Percentiles rank a stretch among this genome's conserved stretches.
Evolutionary conservation across 1,140 invertebrate genomes (phyloP).

Genomic region (Diuraphis noxia): DNA sequence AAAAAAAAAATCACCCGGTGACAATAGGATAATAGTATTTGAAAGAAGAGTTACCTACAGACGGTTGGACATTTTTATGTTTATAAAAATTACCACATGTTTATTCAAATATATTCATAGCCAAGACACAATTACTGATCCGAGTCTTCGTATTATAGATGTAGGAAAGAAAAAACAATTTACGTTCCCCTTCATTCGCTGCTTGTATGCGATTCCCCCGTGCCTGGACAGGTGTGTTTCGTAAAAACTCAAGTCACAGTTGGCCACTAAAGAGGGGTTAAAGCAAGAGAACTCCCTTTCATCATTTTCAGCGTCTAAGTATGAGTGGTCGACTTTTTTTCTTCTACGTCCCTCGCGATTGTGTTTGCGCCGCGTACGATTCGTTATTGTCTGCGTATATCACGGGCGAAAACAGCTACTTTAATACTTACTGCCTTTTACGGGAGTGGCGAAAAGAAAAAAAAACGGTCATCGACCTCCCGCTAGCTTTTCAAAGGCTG

Average conservation of each 20-base stretch:
- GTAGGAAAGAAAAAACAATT: constrained; percentile 28
- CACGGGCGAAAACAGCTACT: neutral
- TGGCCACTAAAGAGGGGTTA: constrained; percentile 46
- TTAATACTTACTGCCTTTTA: neutral
- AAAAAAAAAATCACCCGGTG: neutral
- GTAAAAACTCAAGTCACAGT: constrained; percentile 52
- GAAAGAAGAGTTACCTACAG: neutral
- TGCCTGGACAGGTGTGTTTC: constrained; percentile 49
- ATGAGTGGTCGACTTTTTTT: constrained; percentile 18
- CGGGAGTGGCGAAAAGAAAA: neutral
- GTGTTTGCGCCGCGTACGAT: neutral
- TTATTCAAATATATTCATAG: constrained; percentile 42
- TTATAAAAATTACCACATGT: constrained; percentile 12
- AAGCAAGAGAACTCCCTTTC: constrained; percentile 7
- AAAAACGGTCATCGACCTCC: constrained; percentile 52
- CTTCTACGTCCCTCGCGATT: neutral
- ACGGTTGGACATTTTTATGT: too few relatives aligned
- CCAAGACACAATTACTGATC: constrained; percentile 18
- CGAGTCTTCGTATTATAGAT: neutral
- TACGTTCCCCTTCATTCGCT: constrained; percentile 5
- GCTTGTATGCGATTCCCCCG: constrained; percentile 9
- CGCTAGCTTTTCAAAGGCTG: constrained; percentile 23
- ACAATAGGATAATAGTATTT: neutral
- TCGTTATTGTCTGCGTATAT: constrained; percentile 13
- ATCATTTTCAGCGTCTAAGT: constrained; percentile 4